Base-by-base conservation (phyloP, 2,888 invertebrate genomes). In the Galeopsomyia nigrocyanea region DNA sequence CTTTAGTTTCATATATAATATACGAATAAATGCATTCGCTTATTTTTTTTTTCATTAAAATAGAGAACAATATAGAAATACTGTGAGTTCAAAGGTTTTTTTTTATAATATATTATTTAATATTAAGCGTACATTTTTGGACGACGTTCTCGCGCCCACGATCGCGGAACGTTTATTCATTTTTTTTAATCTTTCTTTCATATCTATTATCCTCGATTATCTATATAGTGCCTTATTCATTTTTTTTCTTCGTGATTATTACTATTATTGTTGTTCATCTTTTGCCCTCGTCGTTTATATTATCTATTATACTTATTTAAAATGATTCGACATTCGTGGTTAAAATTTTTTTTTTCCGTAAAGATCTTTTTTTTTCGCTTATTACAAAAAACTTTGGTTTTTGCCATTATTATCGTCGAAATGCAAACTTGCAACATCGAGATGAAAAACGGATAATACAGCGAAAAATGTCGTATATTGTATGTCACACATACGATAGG, bases 61-160 rank as follows among this genome's bases (percentile, higher is more conserved):
- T 75, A 70, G 67, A 70, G 73, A 75, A 70, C 60, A 65, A 73
- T 75, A 70, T 73, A 75, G 69, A 75, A 75, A 75, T 73, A 70
- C 51, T 72, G 60, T 70, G 67, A 75, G 68, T 67, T 70, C 56
- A 67, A 72, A 73, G 55, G 51, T 68, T 53, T 22, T 51, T 51
- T 22, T 62, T 19, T 62, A 31, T 62, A 2, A 67, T 72, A 63
- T 71, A 63, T 71, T 47, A 51, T 62, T 65, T 61, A 47, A 53
- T 63, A 19, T 56, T 74, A 75, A 75, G 75, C 75, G 75, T 75
- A 72, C 64, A 69, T 65, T 72, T 58, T 75, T 66, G 75, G 71
- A 71, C 69, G 63, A 63, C 58, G 71, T 71, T 72, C 75, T 61
- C 69, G 58, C 75, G 65, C 47, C 66, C 65, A 61, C 71, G 66